Percentiles rank a stretch among this genome's conserved stretches.
Evolutionary conservation across 2,888 invertebrate species (phyloP).

Genomic region (Eustalomyia histrio): DNA sequence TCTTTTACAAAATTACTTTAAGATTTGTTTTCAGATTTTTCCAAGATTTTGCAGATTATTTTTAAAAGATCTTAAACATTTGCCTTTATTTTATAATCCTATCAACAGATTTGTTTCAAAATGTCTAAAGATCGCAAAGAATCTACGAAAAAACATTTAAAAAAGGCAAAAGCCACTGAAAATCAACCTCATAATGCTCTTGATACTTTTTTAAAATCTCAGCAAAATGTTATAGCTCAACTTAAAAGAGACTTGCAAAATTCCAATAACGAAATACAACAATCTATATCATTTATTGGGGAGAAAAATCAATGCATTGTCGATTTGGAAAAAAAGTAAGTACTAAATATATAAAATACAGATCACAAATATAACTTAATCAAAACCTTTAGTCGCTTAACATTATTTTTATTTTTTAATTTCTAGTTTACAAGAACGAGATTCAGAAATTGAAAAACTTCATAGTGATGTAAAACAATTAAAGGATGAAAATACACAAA

Average conservation of each 20-base stretch:
- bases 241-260: slow-evolving; percentile 36
- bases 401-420: not conserved
- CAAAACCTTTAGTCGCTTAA: not conserved
- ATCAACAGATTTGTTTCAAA: not conserved
- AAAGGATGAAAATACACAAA: slow-evolving; percentile 43
- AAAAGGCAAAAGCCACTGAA: slow-evolving; percentile 13
- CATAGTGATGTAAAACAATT: slow-evolving; percentile 24
- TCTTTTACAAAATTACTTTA: too few relatives aligned
- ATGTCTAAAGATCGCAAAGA: slow-evolving; percentile 36
- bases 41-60: too few relatives aligned
- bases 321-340: slow-evolving; percentile 59
- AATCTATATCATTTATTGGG: slow-evolving; percentile 16
- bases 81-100: too few relatives aligned
- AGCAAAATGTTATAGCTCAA: slow-evolving; percentile 8
- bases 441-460: slow-evolving; percentile 49
- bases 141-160: slow-evolving; percentile 21
- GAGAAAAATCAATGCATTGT: slow-evolving; percentile 53
- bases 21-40: too few relatives aligned
- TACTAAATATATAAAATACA: too few relatives aligned
- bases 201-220: slow-evolving; percentile 46
- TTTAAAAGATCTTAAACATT: too few relatives aligned
- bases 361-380: too few relatives aligned
- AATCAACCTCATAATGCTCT: not conserved
- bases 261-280: slow-evolving; percentile 20
- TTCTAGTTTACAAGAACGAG: slow-evolving; percentile 55